These are phyloP conservation scores for Ursus arctos DNA, from an alignment of 2,113 vertebrate genomes.

Conservation along the genomic window DNA sequence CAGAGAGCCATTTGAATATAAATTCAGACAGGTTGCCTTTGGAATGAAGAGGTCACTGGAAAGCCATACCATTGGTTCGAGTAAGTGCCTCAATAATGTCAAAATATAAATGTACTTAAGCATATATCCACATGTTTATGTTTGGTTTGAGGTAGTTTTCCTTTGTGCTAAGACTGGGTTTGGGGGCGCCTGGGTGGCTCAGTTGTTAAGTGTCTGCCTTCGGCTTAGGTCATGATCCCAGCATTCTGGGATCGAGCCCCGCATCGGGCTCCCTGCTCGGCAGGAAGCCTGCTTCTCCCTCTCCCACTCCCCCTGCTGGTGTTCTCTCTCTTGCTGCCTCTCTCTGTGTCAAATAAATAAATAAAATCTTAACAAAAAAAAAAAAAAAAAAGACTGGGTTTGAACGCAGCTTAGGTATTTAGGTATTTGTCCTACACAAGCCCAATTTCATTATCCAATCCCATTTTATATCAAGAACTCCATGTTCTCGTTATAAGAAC, in stretches of 20 bases:
- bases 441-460: not conserved
- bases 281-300: too few relatives aligned
- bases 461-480: not conserved
- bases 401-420: not conserved
- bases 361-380: too few relatives aligned
- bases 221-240: too few relatives aligned
- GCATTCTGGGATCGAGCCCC: too few relatives aligned
- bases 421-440: not conserved
- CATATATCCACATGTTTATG: not conserved
- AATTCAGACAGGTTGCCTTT: not conserved
- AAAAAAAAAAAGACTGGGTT: not conserved
- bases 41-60: not conserved
- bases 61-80: not conserved
- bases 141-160: conserved; percentile 5
- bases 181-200: too few relatives aligned
- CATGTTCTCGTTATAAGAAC: too few relatives aligned
- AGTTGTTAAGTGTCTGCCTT: too few relatives aligned
- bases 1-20: not conserved
- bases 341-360: too few relatives aligned
- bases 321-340: too few relatives aligned
- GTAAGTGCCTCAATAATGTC: not conserved
- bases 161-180: not conserved
- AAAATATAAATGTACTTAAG: not conserved
- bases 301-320: too few relatives aligned
- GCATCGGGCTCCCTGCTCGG: too few relatives aligned